These are phyloP conservation scores for Drosophila pegasa DNA, from an alignment of 2,888 invertebrate genomes.

Conservation along the genomic window DNA sequence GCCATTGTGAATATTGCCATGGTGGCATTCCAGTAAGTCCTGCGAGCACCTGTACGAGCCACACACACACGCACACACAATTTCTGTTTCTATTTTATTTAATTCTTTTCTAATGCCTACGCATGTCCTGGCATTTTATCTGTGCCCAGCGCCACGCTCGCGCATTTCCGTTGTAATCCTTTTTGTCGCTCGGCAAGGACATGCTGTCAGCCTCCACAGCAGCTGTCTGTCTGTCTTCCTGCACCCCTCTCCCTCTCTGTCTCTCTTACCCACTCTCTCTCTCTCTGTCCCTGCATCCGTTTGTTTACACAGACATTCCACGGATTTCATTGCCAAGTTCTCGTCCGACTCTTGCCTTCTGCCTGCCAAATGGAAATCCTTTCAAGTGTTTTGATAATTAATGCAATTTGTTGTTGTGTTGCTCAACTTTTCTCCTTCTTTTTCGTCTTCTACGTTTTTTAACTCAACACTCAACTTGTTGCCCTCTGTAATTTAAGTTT, in stretches of 20 bases:
- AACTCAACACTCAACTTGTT: slow-evolving; percentile 43
- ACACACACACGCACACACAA: no score
- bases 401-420: slow-evolving; percentile 66
- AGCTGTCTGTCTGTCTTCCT: neutral
- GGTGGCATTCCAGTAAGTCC: slow-evolving; percentile 96
- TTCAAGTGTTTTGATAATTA: slow-evolving; percentile 74
- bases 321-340: slow-evolving; percentile 47
- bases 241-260: neutral
- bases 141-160: slow-evolving; percentile 35
- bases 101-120: slow-evolving; percentile 43
- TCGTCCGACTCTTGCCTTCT: slow-evolving; percentile 34
- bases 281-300: slow-evolving; percentile 18
- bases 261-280: neutral
- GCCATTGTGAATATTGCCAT: slow-evolving; percentile 96
- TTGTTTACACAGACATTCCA: slow-evolving; percentile 66
- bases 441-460: slow-evolving; percentile 2
- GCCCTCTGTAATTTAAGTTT: slow-evolving; percentile 14
- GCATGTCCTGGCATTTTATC: slow-evolving; percentile 39
- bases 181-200: slow-evolving; percentile 54
- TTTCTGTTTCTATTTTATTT: neutral
- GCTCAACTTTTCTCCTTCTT: slow-evolving; percentile 27
- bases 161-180: slow-evolving; percentile 70
- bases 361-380: slow-evolving; percentile 59
- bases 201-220: slow-evolving; percentile 16
- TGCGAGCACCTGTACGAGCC: neutral